Evolutionary conservation across 1,140 invertebrate genomes (phyloP), one percentile per base, ranked within the genome.

Genomic region (Drosophila erecta): DNA sequence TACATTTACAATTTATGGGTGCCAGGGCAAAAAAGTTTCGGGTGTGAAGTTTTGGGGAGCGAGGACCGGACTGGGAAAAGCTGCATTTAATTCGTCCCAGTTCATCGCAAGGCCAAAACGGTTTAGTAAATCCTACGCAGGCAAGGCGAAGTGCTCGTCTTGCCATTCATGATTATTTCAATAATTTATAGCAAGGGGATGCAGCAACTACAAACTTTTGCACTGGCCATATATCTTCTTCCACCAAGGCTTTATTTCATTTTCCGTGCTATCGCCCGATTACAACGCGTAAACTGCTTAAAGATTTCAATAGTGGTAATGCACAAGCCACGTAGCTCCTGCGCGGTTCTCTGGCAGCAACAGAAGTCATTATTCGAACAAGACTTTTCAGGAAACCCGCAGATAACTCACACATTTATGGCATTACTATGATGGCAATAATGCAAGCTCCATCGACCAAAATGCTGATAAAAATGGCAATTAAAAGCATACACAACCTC

Each of bases 1-100:
- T 79, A 84, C 84, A 84, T 76, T 64, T 79, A 84, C 72, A 79
- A 84, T 84, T 84, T 79, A 84, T 79, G 66, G 76, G 40, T 64
- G 50, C 59, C 61, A 67, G 72, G 46, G 58, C 55, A 64, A 60
- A 37, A 15, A 67, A 69, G 62, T 78, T 71, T 70, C 58, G n/a
- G 22, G 40, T 20, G 40, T n/a, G 15, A n/a, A 30, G n/a, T 56
- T 15, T 14, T n/a, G 10, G 10, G 11, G 15, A 43, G 5, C 7
- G 14, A 12, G 7, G n/a, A 4, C 2, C n/a, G 22, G 35, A 15
- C 11, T 3, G 40, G 2, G n/a, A 11, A 20, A 40, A 11, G 38
- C n/a, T 17, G 24, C 11, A 6, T 27, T 27, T 56, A 57, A 43
- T 27, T 59, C 30, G 8, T 20, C 5, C 12, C 11, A 10, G 33